A percentile compares a stretch with the other conserved stretches of the same genome.
Evolutionary conservation across 2,797 vertebrate genomes (phyloP).

Genomic region (Neostethus bicornis): DNA sequence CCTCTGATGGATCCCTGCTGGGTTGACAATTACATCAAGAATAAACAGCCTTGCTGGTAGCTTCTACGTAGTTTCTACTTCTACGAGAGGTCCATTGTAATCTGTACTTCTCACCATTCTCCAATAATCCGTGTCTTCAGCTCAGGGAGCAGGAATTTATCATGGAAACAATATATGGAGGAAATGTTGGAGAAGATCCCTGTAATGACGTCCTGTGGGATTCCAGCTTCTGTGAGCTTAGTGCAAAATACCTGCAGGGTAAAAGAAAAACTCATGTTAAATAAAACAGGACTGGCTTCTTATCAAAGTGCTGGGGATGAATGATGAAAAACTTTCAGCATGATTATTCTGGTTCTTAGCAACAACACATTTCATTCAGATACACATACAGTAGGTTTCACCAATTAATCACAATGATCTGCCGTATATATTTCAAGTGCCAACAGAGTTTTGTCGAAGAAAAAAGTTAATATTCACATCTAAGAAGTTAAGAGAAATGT

Average conservation of each 20-base stretch:
- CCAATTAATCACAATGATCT: too few relatives aligned
- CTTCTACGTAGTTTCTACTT: background rate
- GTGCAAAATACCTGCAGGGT: slow-evolving; percentile 91
- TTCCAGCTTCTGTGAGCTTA: slow-evolving; percentile 87
- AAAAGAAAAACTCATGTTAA: background rate
- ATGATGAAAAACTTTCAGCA: background rate
- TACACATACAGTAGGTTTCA: too few relatives aligned
- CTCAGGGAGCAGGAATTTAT: slow-evolving; percentile 95
- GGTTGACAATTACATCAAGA: slow-evolving; percentile 6
- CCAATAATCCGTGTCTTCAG: slow-evolving; percentile 90
- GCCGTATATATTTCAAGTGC: background rate
- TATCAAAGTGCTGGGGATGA: background rate
- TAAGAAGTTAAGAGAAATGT: too few relatives aligned
- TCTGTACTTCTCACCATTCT: slow-evolving; percentile 85
- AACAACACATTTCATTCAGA: too few relatives aligned
- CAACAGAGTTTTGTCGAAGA: background rate
- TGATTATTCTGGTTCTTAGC: too few relatives aligned
- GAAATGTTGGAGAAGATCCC: slow-evolving; percentile 99
- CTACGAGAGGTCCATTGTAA: background rate
- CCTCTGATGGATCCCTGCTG: slow-evolving; percentile 12
- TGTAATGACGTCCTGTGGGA: slow-evolving; percentile 90
- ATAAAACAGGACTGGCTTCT: background rate
- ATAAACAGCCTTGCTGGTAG: slow-evolving; percentile 5
- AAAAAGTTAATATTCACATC: background rate
- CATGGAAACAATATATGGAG: slow-evolving; percentile 95